These are phyloP conservation scores for Calameuta filiformis DNA, from an alignment of 2,888 invertebrate genomes.

Conservation along the genomic window DNA sequence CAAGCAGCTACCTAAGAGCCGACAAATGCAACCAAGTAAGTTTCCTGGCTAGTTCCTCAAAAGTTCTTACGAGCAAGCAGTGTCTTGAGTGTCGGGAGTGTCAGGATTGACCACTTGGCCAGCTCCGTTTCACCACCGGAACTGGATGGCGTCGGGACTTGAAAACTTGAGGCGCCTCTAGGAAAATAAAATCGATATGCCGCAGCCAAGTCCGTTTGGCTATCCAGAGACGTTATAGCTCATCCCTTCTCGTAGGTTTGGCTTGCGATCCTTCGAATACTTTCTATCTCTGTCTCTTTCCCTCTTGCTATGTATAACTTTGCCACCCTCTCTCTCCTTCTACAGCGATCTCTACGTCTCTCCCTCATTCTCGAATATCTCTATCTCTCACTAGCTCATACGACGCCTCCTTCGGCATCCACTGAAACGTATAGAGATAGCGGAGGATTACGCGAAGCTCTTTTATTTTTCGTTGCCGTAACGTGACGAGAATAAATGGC, in stretches of 20 bases:
- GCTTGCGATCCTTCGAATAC: conserved; percentile 31
- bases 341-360: conserved; percentile 15
- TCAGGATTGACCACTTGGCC: conserved; percentile 15
- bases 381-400: neutral
- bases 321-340: conserved; percentile 25
- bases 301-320: neutral
- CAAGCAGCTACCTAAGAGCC: neutral
- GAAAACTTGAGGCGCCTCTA: conserved; percentile 34
- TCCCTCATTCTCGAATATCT: conserved; percentile 10
- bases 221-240: conserved; percentile 27
- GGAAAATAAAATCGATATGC: conserved; percentile 62
- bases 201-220: conserved; percentile 45
- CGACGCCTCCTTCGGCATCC: conserved; percentile 40
- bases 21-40: conserved; percentile 1
- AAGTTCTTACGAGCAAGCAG: neutral
- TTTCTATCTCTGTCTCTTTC: conserved; percentile 12
- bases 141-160: conserved; percentile 27
- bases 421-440: conserved; percentile 56
- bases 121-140: conserved; percentile 17
- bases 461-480: conserved; percentile 41
- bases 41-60: neutral
- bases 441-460: conserved; percentile 51
- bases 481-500: conserved; percentile 62
- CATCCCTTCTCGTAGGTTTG: conserved; percentile 23
- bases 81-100: neutral